Conservation (phyloP, 2,888 invertebrate genomes). For the Caenorhabditis zanzibari region DNA sequence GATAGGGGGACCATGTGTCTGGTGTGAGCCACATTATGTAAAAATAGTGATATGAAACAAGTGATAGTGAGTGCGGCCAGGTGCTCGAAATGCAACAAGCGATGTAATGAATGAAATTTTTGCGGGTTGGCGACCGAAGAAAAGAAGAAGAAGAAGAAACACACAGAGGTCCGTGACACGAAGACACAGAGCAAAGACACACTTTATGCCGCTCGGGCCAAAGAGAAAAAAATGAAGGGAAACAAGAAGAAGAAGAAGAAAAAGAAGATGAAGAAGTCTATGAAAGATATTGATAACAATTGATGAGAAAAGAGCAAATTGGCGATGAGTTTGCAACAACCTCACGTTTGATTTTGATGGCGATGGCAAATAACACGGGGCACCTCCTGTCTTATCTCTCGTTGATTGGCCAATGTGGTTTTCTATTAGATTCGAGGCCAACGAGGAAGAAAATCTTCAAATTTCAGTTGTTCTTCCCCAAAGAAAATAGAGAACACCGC, state of each 20-base stretch:
- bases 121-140: slow-evolving; percentile 57
- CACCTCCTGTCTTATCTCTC: slow-evolving; percentile 29
- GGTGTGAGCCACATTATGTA: slow-evolving; percentile 53
- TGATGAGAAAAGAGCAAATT: slow-evolving; percentile 66
- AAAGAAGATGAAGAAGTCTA: slow-evolving; percentile 7
- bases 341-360: slow-evolving; percentile 59
- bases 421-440: slow-evolving; percentile 20
- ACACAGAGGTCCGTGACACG: slow-evolving; percentile 34
- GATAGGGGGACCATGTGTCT: slow-evolving; percentile 45
- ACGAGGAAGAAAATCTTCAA: background rate
- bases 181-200: slow-evolving; percentile 58
- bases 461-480: no score
- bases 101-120: slow-evolving; percentile 66
- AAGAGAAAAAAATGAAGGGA: slow-evolving; percentile 13
- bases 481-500: slow-evolving; percentile 50
- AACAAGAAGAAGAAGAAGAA: slow-evolving; percentile 2
- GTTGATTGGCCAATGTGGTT: slow-evolving; percentile 42
- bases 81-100: slow-evolving; percentile 62
- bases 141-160: slow-evolving; percentile 43
- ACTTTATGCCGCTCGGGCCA: slow-evolving; percentile 38
- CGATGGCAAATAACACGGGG: slow-evolving; percentile 56
- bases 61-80: slow-evolving; percentile 49
- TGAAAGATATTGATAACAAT: slow-evolving; percentile 62
- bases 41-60: slow-evolving; percentile 65
- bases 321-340: slow-evolving; percentile 63